These are phyloP conservation scores for Dolichomitus sp. DNA, from an alignment of 2,888 invertebrate genomes.

Conservation along the genomic window DNA sequence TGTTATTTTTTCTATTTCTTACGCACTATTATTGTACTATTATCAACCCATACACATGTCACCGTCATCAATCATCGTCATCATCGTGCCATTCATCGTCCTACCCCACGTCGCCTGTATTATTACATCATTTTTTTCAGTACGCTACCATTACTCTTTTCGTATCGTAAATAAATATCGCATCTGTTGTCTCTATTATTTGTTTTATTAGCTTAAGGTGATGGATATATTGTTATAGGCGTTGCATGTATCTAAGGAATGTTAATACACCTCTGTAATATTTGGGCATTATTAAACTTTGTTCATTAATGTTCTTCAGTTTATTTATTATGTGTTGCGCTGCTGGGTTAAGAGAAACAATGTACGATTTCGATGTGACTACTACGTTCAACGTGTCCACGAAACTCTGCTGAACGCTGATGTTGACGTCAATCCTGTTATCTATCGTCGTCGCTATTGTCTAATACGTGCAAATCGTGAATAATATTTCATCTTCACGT, in stretches of 20 bases:
- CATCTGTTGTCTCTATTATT: conserved; percentile 59
- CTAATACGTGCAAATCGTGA: conserved; percentile 25
- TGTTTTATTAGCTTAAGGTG: conserved; percentile 77
- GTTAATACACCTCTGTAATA: conserved; percentile 81
- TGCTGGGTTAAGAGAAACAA: conserved; percentile 16
- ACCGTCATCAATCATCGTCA: conserved; percentile 39
- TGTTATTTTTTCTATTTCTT: conserved; percentile 36
- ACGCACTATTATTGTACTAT: conserved; percentile 18
- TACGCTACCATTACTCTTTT: conserved; percentile 45
- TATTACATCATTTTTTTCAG: conserved; percentile 65
- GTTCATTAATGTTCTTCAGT: conserved; percentile 55
- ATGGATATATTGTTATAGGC: conserved; percentile 80
- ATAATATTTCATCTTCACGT: conserved; percentile 35
- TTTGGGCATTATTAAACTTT: conserved; percentile 80
- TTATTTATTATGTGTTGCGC: conserved; percentile 52
- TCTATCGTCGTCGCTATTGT: conserved; percentile 31
- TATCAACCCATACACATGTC: conserved; percentile 40
- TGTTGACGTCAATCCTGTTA: conserved; percentile 14
- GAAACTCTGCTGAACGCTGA: conserved; percentile 10
- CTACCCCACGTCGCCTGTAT: conserved; percentile 66
- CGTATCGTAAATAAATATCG: conserved; percentile 59
- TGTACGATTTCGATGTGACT: conserved; percentile 18
- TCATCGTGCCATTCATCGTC: conserved; percentile 57
- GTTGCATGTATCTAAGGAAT: conserved; percentile 83
- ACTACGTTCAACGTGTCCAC: conserved; percentile 24